Conservation (phyloP, 2,888 invertebrate genomes). For the Nymphalis polychloros region DNA sequence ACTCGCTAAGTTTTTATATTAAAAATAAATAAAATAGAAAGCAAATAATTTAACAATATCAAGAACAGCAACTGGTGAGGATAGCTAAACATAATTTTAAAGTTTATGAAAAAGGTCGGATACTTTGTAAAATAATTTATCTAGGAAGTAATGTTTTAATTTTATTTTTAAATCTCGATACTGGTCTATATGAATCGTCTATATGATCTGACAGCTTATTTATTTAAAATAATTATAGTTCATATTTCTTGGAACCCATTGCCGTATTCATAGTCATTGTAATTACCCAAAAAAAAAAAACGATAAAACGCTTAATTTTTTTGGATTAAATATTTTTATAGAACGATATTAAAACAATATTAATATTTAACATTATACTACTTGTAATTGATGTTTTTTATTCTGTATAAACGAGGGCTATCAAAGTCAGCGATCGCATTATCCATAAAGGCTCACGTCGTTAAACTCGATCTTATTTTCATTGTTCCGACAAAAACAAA, state of each 20-base stretch:
- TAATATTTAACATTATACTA: background rate
- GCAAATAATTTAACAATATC: too few relatives aligned
- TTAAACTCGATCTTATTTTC: conserved; percentile 69
- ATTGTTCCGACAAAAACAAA: conserved; percentile 69
- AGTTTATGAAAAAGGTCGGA: too few relatives aligned
- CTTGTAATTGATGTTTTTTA: conserved; percentile 10
- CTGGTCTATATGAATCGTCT: too few relatives aligned
- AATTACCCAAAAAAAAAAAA: background rate
- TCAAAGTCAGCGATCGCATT: conserved; percentile 40
- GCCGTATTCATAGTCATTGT: background rate
- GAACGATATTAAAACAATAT: background rate
- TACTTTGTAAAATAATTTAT: too few relatives aligned
- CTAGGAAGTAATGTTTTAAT: too few relatives aligned
- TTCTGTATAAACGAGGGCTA: background rate
- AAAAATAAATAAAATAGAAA: too few relatives aligned
- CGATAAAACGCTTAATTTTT: too few relatives aligned
- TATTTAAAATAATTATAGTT: background rate
- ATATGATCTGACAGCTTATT: background rate
- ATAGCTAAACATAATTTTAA: too few relatives aligned
- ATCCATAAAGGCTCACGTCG: conserved; percentile 55
- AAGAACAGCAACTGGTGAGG: too few relatives aligned
- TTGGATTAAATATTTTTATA: too few relatives aligned
- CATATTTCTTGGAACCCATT: background rate
- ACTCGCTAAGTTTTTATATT: too few relatives aligned
- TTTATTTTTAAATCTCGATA: too few relatives aligned